A percentile compares a stretch with the other conserved stretches of the same genome.
These are phyloP conservation scores for Antheraea pernyi DNA, from an alignment of 1,140 invertebrate species.

Conservation along the genomic window DNA sequence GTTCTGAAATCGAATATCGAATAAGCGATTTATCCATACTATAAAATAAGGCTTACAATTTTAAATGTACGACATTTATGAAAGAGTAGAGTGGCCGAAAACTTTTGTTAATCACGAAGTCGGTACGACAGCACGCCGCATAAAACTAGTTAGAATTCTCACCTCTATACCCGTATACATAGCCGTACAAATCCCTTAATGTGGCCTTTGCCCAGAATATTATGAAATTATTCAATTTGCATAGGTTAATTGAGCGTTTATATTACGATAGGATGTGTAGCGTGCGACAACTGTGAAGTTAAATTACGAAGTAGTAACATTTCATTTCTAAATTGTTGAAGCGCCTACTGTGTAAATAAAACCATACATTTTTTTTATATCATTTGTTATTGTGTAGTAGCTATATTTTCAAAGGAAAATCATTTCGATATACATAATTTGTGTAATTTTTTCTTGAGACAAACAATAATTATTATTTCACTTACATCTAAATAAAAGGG, in stretches of 20 bases:
- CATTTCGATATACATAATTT: no score
- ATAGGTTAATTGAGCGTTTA: slow-evolving; percentile 45
- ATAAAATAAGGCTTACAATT: slow-evolving; percentile 28
- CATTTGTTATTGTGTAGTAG: no score
- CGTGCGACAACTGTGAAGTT: not conserved
- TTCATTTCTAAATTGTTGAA: not conserved
- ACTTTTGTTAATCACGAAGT: slow-evolving; percentile 67
- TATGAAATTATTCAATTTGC: slow-evolving; percentile 54
- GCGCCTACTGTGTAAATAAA: no score
- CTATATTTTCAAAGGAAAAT: no score
- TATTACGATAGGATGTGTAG: slow-evolving; percentile 15
- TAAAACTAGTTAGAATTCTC: slow-evolving; percentile 55
- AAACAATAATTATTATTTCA: no score
- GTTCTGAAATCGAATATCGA: not conserved
- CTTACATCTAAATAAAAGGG: no score
- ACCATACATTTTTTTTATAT: no score
- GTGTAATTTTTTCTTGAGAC: no score
- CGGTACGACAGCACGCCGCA: slow-evolving; percentile 36
- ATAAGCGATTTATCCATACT: not conserved
- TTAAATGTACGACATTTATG: slow-evolving; percentile 56
- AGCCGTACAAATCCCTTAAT: slow-evolving; percentile 27
- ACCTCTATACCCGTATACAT: slow-evolving; percentile 19
- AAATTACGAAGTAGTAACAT: slow-evolving; percentile 6
- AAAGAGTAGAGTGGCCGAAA: slow-evolving; percentile 46
- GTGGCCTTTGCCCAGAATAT: slow-evolving; percentile 38